Evolutionary conservation across 2,113 vertebrate genomes (phyloP).

Genomic region (Ranitomeya imitator): DNA sequence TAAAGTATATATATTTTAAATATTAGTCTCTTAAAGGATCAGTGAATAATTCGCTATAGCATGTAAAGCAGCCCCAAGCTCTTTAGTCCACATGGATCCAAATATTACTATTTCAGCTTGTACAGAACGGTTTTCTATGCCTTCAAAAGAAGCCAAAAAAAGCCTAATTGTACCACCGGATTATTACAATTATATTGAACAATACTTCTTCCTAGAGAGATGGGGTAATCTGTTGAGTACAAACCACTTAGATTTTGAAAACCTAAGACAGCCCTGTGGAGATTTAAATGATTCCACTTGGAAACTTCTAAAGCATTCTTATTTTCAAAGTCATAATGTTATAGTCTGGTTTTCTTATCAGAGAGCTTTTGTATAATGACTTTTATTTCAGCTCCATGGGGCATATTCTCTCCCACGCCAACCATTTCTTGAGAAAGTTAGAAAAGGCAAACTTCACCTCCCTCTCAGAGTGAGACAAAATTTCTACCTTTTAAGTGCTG

Average conservation of each 20-base stretch:
- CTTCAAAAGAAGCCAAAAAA: slow-evolving; percentile 36
- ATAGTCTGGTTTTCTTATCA: slow-evolving; percentile 48
- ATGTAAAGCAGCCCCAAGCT: slow-evolving; percentile 18
- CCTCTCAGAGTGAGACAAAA: background rate
- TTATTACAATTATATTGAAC: slow-evolving; percentile 52
- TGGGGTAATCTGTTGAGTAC: slow-evolving; percentile 50
- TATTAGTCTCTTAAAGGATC: no score
- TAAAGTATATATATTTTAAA: no score
- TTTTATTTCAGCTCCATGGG: slow-evolving; percentile 47
- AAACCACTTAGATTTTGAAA: slow-evolving; percentile 53
- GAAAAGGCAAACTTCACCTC: slow-evolving; percentile 11
- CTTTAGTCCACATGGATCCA: slow-evolving; percentile 14
- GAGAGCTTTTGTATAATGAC: slow-evolving; percentile 49
- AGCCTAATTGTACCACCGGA: slow-evolving; percentile 24
- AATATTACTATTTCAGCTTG: slow-evolving; percentile 24
- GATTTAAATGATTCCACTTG: slow-evolving; percentile 50
- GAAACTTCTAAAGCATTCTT: slow-evolving; percentile 36
- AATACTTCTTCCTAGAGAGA: slow-evolving; percentile 47
- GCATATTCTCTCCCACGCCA: slow-evolving; percentile 47
- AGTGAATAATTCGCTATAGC: no score
- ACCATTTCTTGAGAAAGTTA: slow-evolving; percentile 41
- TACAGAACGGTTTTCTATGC: slow-evolving; percentile 11
- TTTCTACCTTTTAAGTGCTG: background rate
- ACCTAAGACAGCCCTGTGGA: slow-evolving; percentile 46
- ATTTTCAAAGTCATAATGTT: slow-evolving; percentile 54